Evolutionary conservation across 1,140 invertebrate species (phyloP), one percentile per base, ranked within the genome.

Genomic region (Propsilocerus akamusi): DNA sequence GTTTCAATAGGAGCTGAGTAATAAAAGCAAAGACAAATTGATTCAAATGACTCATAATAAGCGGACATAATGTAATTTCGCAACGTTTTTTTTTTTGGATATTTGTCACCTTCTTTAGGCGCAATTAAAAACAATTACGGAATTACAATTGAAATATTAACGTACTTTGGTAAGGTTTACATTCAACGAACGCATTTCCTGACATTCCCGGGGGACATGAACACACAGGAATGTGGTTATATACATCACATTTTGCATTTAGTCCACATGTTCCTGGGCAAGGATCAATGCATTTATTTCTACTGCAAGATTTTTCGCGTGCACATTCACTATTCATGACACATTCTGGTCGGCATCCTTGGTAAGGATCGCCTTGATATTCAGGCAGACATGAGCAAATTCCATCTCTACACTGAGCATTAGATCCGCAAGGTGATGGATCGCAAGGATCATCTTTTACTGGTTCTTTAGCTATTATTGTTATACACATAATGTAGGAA

Each of bases 341-440:
- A 59, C 85, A 89, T 71, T 89, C 83, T 3, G 85, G 84, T 54
- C 82, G 73, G 58, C 86, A 89, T 11, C 84, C 83, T 17, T 77
- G 78, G 57, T 86, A 87, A 32, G 86, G 84, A 67, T 89, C 85
- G 26, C 86, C 86, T 54, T 82, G 84, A 58, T 86, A 88, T 59
- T 83, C 83, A 0, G 78, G 71, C 51, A 82, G 60, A 58, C 85
- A 89, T 5, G 74, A 72, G 60, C 85, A 89, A 20, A 83, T 81
- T 26, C 84, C 85, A 67, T 85, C 83, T 57, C 80, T 81, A 59
- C 86, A 91, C 37, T 81, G 56, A 24, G 84, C 78, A 61, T 89
- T 89, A 5, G 83, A 77, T 30, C 85, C 85, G 62, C 85, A 89
- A 8, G 86, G 86, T 10, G 83, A 83, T 23, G 83, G 83, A 58